Conservation (phyloP, 2,113 vertebrate genomes). For the Ctenomys sociabilis region DNA sequence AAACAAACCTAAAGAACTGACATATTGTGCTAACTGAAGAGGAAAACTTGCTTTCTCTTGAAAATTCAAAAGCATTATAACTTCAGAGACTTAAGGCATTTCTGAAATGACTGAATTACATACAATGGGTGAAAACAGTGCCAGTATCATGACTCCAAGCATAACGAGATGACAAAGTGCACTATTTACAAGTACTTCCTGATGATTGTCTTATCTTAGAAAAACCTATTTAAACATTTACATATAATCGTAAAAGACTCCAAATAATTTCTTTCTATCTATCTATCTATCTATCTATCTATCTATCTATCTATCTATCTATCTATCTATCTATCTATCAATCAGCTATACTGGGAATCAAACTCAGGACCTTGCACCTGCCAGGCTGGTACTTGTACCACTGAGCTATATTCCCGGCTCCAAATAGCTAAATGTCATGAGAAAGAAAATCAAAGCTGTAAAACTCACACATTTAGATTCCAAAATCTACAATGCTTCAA, state of each 20-base stretch:
- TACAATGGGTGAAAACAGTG: neutral
- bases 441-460: neutral
- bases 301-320: no score
- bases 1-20: slow-evolving; percentile 16
- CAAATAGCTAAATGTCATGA: neutral
- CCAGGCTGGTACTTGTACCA: no score
- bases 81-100: slow-evolving; percentile 33
- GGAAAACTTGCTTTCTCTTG: slow-evolving; percentile 51
- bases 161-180: neutral
- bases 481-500: neutral
- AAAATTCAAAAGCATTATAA: slow-evolving; percentile 8
- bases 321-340: no score
- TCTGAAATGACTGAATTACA: neutral
- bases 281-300: no score
- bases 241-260: neutral
- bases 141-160: slow-evolving; percentile 21
- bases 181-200: slow-evolving; percentile 20
- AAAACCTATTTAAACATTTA: neutral
- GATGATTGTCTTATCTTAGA: neutral
- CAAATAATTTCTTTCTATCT: neutral
- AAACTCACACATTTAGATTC: neutral
- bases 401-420: no score
- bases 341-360: no score
- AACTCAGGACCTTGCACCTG: no score
- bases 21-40: slow-evolving; percentile 22